Base-by-base conservation (phyloP, 2,888 invertebrate genomes). In the Torymus auratus region DNA sequence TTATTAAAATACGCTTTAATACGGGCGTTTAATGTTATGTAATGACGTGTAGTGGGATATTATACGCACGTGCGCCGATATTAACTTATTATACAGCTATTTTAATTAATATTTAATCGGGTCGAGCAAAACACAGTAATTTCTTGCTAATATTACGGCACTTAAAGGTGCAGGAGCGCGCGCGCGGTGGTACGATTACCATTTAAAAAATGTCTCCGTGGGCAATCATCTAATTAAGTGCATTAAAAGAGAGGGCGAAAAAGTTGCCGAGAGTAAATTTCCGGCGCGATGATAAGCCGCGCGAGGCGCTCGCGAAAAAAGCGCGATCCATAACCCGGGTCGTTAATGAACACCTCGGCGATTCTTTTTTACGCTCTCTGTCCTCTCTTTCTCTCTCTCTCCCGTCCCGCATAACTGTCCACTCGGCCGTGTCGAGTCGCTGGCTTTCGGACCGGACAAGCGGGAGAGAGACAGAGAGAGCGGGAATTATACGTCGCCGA, bases 181-280 rank as follows among this genome's bases (percentile, higher is more conserved):
- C 41, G 41, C 7, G 41, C 41, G 41, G 7, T 41, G 41, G 41
- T 7, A 60, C 61, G 50, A 79, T 68, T 61, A 76, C 28, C 68
- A 12, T 52, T 78, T 15, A 55, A 74, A 69, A 74, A 70, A 74
- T 53, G 53, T 60, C 14, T 53, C 13, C 53, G 55, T 15, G 17
- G 50, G 71, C 75, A 76, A 71, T 71, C 56, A 76, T 76, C 67
- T 76, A 75, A 80, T 80, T 80, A 80, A 80, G 67, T 17, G 71
- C 17, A 60, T 80, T 50, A 61, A 61, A 55, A 62, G 58, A 60
- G 61, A 23, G 53, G 62, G 53, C 52, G n/a, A 78, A 73, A 79
- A 74, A 71, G 65, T 14, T 14, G 20, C 13, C n/a, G 71, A n/a
- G 28, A 65, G 65, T 60, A 53, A 78, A 78, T 78, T 67, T 64